These are phyloP conservation scores for Megalurothrips usitatus DNA, from an alignment of 2,888 invertebrate genomes.

Conservation along the genomic window DNA sequence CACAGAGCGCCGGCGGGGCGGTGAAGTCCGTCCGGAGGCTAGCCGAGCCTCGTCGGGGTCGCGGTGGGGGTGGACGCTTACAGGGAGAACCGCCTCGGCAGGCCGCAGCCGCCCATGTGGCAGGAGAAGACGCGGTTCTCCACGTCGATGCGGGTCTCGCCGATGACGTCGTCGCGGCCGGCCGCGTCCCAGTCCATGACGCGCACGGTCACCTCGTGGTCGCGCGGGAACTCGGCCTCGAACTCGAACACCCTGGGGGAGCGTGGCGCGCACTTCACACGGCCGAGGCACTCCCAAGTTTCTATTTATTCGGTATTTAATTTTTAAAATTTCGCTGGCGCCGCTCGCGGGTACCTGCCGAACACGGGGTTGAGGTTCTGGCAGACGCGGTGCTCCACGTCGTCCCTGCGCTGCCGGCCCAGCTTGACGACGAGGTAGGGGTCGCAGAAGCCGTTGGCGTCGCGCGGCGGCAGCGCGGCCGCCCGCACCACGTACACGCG, in stretches of 20 bases:
- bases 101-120: constrained; percentile 72
- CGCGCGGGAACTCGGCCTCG: constrained; percentile 65
- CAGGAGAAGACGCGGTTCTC: constrained; percentile 77
- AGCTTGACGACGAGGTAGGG: constrained; percentile 68
- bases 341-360: constrained; percentile 62
- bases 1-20: too few relatives aligned
- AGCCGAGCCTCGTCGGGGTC: too few relatives aligned
- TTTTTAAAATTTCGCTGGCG: too few relatives aligned
- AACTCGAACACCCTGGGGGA: constrained; percentile 65
- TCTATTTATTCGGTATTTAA: too few relatives aligned
- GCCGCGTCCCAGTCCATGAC: constrained; percentile 69
- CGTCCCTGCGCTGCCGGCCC: constrained; percentile 60
- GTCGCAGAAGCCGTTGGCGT: constrained; percentile 66
- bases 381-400: constrained; percentile 64
- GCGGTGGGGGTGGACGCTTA: too few relatives aligned
- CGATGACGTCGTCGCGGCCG: constrained; percentile 71
- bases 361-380: constrained; percentile 77
- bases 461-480: constrained; percentile 57
- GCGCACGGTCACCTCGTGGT: constrained; percentile 65
- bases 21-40: too few relatives aligned
- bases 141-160: constrained; percentile 75
- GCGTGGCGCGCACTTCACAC: too few relatives aligned
- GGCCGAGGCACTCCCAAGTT: too few relatives aligned
- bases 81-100: constrained; percentile 64
- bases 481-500: constrained; percentile 46